Conservation (phyloP, 2,113 vertebrate genomes). For the Heteronetta atricapilla region DNA sequence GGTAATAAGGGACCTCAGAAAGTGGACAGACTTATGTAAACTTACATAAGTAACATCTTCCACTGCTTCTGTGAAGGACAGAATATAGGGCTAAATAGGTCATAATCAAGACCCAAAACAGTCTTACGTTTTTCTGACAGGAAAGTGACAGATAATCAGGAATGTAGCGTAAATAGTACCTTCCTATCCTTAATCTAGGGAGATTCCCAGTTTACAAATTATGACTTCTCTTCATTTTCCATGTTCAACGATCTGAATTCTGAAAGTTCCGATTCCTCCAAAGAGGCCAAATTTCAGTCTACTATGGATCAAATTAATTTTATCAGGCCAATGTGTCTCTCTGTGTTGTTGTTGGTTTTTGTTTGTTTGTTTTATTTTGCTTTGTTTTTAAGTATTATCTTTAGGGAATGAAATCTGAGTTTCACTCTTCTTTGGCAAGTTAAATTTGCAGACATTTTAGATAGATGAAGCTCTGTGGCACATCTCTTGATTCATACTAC, state of each 20-base stretch:
- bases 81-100: not conserved
- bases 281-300: not conserved
- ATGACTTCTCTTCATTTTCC: not conserved
- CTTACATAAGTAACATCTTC: not conserved
- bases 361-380: no score
- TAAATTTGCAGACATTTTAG: not conserved
- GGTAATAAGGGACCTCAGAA: not conserved
- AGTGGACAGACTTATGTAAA: rapidly evolving
- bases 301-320: not conserved
- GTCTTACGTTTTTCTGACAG: not conserved
- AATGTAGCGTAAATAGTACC: not conserved
- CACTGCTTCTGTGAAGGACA: not conserved
- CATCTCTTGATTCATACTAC: not conserved
- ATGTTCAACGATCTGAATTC: not conserved
- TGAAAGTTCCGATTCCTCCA: not conserved
- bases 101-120: not conserved
- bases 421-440: not conserved
- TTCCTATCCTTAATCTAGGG: not conserved
- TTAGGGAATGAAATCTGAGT: not conserved
- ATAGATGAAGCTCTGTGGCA: not conserved
- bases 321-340: not conserved
- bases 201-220: not conserved
- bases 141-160: not conserved
- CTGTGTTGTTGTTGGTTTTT: no score
- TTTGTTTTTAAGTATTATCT: no score